A percentile compares a stretch with the other conserved stretches of the same genome.
Evolutionary conservation across 1,140 invertebrate genomes (phyloP).

Genomic region (Drosophila simulans): DNA sequence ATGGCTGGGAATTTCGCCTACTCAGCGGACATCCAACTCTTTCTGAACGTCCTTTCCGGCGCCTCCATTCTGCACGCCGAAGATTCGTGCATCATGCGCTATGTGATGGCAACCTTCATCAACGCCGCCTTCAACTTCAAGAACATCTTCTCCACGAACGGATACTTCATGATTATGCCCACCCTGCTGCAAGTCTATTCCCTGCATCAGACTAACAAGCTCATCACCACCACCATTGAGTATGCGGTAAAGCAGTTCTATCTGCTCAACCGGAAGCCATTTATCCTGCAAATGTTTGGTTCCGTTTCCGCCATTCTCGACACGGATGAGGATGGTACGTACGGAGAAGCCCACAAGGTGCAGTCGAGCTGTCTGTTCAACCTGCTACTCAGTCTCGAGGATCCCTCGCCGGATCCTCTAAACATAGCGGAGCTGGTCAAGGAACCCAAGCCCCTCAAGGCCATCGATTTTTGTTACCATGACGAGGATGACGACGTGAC

Average conservation of each 20-base stretch:
- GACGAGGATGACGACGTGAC: constrained; percentile 98
- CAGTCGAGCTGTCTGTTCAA: constrained; percentile 96
- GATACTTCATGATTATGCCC: constrained; percentile 98
- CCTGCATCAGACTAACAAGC: constrained; percentile 98
- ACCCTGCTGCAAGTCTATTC: constrained; percentile 98
- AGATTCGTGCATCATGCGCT: constrained; percentile 97
- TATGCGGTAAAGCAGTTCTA: constrained; percentile 99
- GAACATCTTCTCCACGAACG: constrained; percentile 99
- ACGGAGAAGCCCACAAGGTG: constrained; percentile 96
- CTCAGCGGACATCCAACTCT: constrained; percentile 98
- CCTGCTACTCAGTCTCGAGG: constrained; percentile 95
- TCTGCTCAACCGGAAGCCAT: constrained; percentile 98
- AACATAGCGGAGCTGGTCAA: constrained; percentile 98
- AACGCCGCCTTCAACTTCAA: constrained; percentile 99
- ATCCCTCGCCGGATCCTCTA: constrained; percentile 96
- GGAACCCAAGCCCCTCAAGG: constrained; percentile 97
- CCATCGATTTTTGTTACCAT: constrained; percentile 98
- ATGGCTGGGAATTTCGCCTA: constrained; percentile 99
- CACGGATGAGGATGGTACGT: constrained; percentile 93
- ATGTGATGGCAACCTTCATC: constrained; percentile 98
- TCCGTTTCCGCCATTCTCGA: constrained; percentile 98
- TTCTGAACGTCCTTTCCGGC: constrained; percentile 98
- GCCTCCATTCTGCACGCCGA: constrained; percentile 98
- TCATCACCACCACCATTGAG: constrained; percentile 97
- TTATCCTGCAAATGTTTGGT: constrained; percentile 99